Base-by-base conservation (phyloP, 2,888 invertebrate species). In the Ceratothoa steindachneri region DNA sequence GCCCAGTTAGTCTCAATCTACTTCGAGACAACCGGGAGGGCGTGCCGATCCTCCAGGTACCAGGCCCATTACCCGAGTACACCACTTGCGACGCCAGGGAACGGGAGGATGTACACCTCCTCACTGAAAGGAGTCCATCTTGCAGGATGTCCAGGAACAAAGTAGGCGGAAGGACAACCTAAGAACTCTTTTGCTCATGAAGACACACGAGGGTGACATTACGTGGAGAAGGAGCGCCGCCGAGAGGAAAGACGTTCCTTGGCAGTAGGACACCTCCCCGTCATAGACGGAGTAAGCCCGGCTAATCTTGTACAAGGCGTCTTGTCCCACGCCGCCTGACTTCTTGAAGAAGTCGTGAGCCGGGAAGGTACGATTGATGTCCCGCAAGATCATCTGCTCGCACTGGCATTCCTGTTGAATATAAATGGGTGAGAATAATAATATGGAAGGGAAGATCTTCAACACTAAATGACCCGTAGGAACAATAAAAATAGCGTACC, bases 271-370 rank as follows among this genome's bases (percentile, higher is more conserved):
- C 78, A 99, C 95, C 86, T 99, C 99, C 75, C 91, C 90, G 84
- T 99, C 99, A 84, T 96, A 93, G 7, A 97, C 93, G 1, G 98
- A 96, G 86, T 99, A 99, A 0, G 97, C 98, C 84, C 96, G 93
- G 83, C 95, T 96, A 83, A 99, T 92, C 83, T 95, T 92, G 83
- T 95, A 94, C 71, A 99, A 87, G 15, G 95, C 92, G 86, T 98
- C 97, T 86, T 99, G 99, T 0, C 99, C 98, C 69, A 91, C 86
- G 9, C 97, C 98, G 64, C 97, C 96, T 29, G 90, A 91, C 85
- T 97, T 95, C 85, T 93, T 93, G 87, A 99, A 99, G 86, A 92
- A 95, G 83, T 97, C 96, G 85, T 99, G 97, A 31, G 97, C 99
- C 9, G 99, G 98, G 87, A 98, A 99, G 31, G 99, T 99, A 81